Base-by-base conservation (phyloP, 2,113 vertebrate species). In the Cynopterus brachyotis region DNA sequence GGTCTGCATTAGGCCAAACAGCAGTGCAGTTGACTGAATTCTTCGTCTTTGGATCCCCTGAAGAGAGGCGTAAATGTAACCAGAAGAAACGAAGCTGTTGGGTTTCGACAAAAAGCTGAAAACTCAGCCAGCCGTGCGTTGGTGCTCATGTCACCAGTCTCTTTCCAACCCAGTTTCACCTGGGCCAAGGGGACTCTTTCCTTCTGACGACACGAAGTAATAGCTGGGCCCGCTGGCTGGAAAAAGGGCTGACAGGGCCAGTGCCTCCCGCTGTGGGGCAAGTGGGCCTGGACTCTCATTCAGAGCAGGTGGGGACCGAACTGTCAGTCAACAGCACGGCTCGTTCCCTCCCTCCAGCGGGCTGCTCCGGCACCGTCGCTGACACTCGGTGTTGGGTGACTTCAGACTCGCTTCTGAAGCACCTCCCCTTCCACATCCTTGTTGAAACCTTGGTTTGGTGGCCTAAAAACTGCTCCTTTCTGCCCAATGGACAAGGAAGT, bases 401-500 rank as follows among this genome's bases (percentile, higher is more conserved):
- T 7, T 42, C 5, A 67, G 37, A 16, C 1, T 24, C 0, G 0
- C 15, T 60, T 22, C 28, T 26, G 10, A 57, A 28, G 9, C 26
- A 20, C 37, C 67, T 86, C 2, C 26, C 16, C 83, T 37, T 40
- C 26, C 5, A 69, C 40, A 28, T 69, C 40, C 60, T 72, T 42
- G 30, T 10, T 75, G 55, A 92, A 57, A 67, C 11, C 0, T 67
- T 73, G 35, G 17, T 53, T 86, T 9, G 12, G 37, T 26, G 89
- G 82, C 53, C 86, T 89, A 73, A 24, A 7, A 94, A 70, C 20
- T 72, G 15, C 6, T 95, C 37, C 20, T 92, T 88, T 79, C 62
- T 67, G 69, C 78, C 35, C 30, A 93, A 59, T 66, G 83, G 85
- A 91, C 50, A 94, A 93, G 89, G 70, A 98, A 93, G 80, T 80